Base-by-base conservation (phyloP, 2,797 vertebrate genomes). In the Muraenolepis orangiensis region DNA sequence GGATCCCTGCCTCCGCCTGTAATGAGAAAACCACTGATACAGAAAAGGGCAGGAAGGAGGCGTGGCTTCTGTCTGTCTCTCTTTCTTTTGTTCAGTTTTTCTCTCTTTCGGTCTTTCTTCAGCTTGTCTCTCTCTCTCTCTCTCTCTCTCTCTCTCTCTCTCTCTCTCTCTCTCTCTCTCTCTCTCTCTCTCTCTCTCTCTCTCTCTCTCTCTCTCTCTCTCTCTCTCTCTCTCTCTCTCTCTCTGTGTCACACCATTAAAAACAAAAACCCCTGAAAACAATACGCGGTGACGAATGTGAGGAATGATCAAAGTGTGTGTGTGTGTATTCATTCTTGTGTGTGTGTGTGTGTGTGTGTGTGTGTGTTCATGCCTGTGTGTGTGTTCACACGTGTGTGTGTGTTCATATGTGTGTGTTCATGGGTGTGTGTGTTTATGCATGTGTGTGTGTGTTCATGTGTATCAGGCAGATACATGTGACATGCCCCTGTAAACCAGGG, bases 1-100 rank as follows among this genome's bases (percentile, higher is more conserved):
- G 68, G 72, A 82, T 77, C 74, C 77, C 76, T 78, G 81, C 79
- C 78, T 78, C 82, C 72, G 13, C 32, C 74, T 74, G 34, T 84
- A 81, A 89, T 88, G 80, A 87, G 81, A 85, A 84, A 83, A 82
- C 84, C 78, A 81, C 71, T 82, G 76, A 71, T 70, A 81, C 74
- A 81, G 84, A n/a, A 57, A 82, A 80, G 78, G 78, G 75, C 66
- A 76, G 67, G 51, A n/a, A 6, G 51, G 51, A n/a, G 20, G 6
- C 6, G 7, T 57, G n/a, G n/a, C n/a, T 26, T 26, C 70, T 78
- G 23, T 12, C 23, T 10, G n/a, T 64, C 23, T 26, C 36, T 11
- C 5, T 10, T 38, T 38, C n/a, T 64, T 26, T 30, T 71, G 29
- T 70, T 76, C 69, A 78, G 72, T 76, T 76, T 82, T 61, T 85